Evolutionary conservation across 2,113 vertebrate genomes (phyloP), one percentile per base, ranked within the genome.

Genomic region (Seriola aureovittata): DNA sequence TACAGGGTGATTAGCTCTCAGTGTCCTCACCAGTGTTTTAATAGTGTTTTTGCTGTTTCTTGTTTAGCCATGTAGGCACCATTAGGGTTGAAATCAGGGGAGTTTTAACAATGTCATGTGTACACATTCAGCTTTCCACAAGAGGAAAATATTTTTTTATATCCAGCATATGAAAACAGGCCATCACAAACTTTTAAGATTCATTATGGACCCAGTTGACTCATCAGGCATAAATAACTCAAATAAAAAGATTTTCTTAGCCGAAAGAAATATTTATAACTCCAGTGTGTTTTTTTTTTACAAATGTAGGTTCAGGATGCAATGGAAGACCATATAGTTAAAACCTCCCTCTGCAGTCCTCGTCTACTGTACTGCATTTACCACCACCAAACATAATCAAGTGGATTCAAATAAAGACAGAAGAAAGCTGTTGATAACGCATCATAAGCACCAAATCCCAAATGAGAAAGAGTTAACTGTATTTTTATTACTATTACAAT

Each of bases 211-310:
- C 25, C 68, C 13, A 38, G 44, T 79, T 70, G 55, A 75, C 48
- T 80, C 71, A 67, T 84, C 75, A 34, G 52, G 10, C 38, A 82
- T 85, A 67, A 80, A 81, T 75, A 83, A 66, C 69, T 85, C 71
- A 82, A 36, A 82, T 66, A 79, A 78, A 16, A 67, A 60, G 3
- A 36, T 11, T n/a, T 40, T 19, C 19, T 42, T 16, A 64, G 34
- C 55, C 38, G 65, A 8, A 54, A 36, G 32, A 68, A 75, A 81
- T 55, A 67, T n/a, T 67, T 44, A 74, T 58, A 52, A 82, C 4
- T 1, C 3, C 11, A 17, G 4, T 54, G 19, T 34, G 29, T 79
- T 74, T 42, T 59, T 64, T 48, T 34, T 32, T 57, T 70, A 59
- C 38, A 65, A 36, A 46, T 23, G 12, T 34, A 12, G 14, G 6